Base-by-base conservation (phyloP, 1,140 invertebrate species). In the Drosophila mayri region DNA sequence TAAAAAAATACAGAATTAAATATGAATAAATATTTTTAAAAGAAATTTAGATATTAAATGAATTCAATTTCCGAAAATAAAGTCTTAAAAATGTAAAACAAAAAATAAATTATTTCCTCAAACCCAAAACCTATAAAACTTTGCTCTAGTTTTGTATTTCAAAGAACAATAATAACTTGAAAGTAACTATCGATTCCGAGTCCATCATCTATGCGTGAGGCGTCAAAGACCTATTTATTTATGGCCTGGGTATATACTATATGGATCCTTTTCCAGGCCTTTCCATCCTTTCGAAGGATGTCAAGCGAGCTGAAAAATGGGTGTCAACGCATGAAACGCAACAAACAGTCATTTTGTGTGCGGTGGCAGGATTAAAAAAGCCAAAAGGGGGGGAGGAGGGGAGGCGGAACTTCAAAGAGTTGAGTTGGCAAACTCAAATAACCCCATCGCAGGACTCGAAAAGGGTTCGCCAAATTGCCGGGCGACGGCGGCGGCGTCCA, bases 291-390 rank as follows among this genome's bases (percentile, higher is more conserved):
- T 37, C 61, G 55, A 43, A 61, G 55, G 59, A 25, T 73, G 67
- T 43, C 50, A 75, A 77, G 35, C 44, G 74, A 74, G 41, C 70
- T 68, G 67, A 70, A 80, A 76, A 77, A 66, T 91, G 87, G 87
- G 88, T 91, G 88, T 91, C 72, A 78, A 84, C 83, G 75, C 76
- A 85, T 91, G 81, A 91, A 88, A 83, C 61, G 76, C 83, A 81
- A 80, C 79, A 90, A 90, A 90, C 86, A 90, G 76, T 90, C 65
- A 90, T 77, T 82, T 86, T 66, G 61, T 61, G 71, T 67, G 58
- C 40, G 50, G 60, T 60, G 64, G 52, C 61, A 68, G 78, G 68
- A 64, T 43, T 62, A 58, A 59, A 74, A 59, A 43, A 37, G 32
- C 10, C 18, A 35, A 61, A 28, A 52, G 43, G 20, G 55, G 32